Evolutionary conservation across 2,797 vertebrate species (phyloP).

Genomic region (Channa striata): DNA sequence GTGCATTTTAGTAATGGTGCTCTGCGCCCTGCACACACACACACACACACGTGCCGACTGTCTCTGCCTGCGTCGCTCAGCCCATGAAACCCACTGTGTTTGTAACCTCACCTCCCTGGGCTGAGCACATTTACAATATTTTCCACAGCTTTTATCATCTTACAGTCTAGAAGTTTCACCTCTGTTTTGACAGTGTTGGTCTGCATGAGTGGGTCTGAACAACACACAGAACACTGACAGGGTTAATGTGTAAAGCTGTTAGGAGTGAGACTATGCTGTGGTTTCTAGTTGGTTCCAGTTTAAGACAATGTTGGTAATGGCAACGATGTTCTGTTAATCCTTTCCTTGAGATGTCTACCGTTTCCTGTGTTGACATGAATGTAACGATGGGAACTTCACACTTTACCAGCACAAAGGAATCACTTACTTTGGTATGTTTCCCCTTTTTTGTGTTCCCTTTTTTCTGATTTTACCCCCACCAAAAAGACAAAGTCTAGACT

Average conservation of each 20-base stretch:
- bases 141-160: slow-evolving; percentile 53
- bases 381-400: slow-evolving; percentile 85
- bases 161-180: slow-evolving; percentile 18
- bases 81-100: slow-evolving; percentile 51
- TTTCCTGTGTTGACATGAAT: slow-evolving; percentile 85
- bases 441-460: slow-evolving; percentile 49
- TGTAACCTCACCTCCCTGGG: slow-evolving; percentile 25
- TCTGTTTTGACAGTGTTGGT: slow-evolving; percentile 50
- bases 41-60: slow-evolving; percentile 28
- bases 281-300: slow-evolving; percentile 56
- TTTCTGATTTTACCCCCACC: slow-evolving; percentile 62
- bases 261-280: slow-evolving; percentile 61
- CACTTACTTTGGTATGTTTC: slow-evolving; percentile 39
- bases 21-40: slow-evolving; percentile 44
- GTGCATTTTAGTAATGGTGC: slow-evolving; percentile 86
- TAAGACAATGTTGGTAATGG: slow-evolving; percentile 69
- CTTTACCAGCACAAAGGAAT: slow-evolving; percentile 57
- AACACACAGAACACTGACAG: slow-evolving; percentile 6
- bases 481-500: slow-evolving; percentile 87
- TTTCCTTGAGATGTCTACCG: slow-evolving; percentile 69
- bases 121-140: slow-evolving; percentile 32
- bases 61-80: slow-evolving; percentile 53
- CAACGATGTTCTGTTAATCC: slow-evolving; percentile 80
- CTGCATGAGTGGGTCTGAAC: slow-evolving; percentile 31
- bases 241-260: slow-evolving; percentile 50